phyloP scores from a whole-genome alignment of 1,140 invertebrate species.

The Aphis gossypii region DNA sequence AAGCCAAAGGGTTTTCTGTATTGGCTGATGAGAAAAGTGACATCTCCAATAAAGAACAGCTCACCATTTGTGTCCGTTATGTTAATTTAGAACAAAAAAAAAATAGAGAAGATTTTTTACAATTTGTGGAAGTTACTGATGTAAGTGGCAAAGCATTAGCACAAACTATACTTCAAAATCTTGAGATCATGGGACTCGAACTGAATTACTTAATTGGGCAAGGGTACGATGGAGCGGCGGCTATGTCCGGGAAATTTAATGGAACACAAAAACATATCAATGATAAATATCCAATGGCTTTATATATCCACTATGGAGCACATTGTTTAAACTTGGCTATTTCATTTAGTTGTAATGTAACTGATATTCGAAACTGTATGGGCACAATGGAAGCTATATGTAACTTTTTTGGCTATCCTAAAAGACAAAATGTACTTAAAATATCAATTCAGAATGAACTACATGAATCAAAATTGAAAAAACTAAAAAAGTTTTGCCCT shows the following conservation, averaged over 20 bases:
- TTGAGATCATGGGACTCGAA: not conserved
- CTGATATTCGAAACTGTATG: slow-evolving; percentile 55
- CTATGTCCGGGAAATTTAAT: slow-evolving; percentile 62
- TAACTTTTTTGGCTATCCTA: slow-evolving; percentile 55
- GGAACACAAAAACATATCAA: slow-evolving; percentile 57
- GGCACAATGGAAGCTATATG: slow-evolving; percentile 56
- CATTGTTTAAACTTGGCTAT: slow-evolving; percentile 62
- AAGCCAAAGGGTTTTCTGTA: slow-evolving; percentile 39
- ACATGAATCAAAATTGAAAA: not conserved
- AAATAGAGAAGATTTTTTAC: slow-evolving; percentile 60
- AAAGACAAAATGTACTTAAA: slow-evolving; percentile 5
- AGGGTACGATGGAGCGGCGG: slow-evolving; percentile 63
- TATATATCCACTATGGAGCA: slow-evolving; percentile 62
- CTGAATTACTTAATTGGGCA: not conserved
- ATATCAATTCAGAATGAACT: not conserved
- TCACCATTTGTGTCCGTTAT: slow-evolving; percentile 56
- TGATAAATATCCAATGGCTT: slow-evolving; percentile 35
- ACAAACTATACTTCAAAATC: slow-evolving; percentile 59
- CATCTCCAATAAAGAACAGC: no score
- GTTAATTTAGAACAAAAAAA: slow-evolving; percentile 56
- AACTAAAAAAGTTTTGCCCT: not conserved
- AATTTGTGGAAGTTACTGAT: slow-evolving; percentile 59
- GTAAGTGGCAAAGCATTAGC: slow-evolving; percentile 53
- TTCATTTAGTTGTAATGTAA: slow-evolving; percentile 38
- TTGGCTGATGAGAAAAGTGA: no score